phyloP scores from a whole-genome alignment of 53 echinoderm and acorn worm species.

The Apostichopus leukothele region DNA sequence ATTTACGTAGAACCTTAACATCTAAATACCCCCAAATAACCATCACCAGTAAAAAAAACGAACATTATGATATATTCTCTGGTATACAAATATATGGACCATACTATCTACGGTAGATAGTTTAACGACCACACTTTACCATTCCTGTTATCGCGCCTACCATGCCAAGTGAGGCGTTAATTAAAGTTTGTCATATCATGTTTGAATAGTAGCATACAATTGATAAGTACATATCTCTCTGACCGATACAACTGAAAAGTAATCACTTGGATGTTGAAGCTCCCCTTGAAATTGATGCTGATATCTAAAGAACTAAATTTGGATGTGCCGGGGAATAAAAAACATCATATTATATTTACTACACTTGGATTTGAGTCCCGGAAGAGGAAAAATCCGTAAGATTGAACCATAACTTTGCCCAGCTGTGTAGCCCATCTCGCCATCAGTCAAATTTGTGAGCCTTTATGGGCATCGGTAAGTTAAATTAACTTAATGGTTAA shows the following conservation, averaged over 20 bases:
- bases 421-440: background rate
- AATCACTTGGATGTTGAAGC: background rate
- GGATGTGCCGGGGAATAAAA: too few relatives aligned
- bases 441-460: background rate
- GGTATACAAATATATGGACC: background rate
- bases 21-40: too few relatives aligned
- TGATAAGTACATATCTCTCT: conserved; percentile 12
- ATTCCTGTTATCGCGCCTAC: conserved; percentile 21
- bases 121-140: conserved; percentile 12
- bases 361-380: background rate
- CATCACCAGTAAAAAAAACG: too few relatives aligned
- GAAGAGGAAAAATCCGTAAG: too few relatives aligned
- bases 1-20: too few relatives aligned
- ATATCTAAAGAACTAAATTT: background rate
- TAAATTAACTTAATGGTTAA: background rate
- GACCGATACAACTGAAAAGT: background rate
- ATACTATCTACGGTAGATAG: conserved; percentile 6
- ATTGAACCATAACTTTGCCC: too few relatives aligned
- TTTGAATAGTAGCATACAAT: conserved; percentile 24
- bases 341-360: too few relatives aligned
- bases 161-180: conserved; percentile 45
- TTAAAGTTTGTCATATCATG: conserved; percentile 41
- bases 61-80: too few relatives aligned
- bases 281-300: background rate
- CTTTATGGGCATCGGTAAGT: background rate